Base-by-base conservation (phyloP, 2,888 invertebrate species). In the Andrena minutula region DNA sequence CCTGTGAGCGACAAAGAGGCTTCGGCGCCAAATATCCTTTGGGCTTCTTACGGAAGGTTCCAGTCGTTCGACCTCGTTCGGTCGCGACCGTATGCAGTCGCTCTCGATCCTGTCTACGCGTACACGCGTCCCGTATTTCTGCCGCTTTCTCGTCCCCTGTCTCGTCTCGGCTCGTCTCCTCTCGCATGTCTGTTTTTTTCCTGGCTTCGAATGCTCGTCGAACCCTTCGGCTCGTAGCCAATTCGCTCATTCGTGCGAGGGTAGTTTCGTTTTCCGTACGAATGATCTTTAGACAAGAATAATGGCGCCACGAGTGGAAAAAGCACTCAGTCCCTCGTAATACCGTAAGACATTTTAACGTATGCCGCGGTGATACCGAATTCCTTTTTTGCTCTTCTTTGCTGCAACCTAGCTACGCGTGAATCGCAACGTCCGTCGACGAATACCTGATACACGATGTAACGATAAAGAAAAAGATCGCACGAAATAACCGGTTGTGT, bases 21-120 rank as follows among this genome's bases (percentile, higher is more conserved):
- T 58, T 49, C 65, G 63, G 56, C 32, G 49, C 47, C 63, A 47
- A 23, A 56, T 60, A 68, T 82, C 68, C 56, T 82, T 68, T 53
- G 68, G 64, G 26, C 41, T 61, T 75, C 69, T 75, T 75, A 64
- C 84, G 76, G 88, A 88, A 88, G 79, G 75, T 88, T 88, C 89
- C 89, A 89, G 88, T 79, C 80, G 82, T 88, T 82, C 86, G 88
- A 86, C 88, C 88, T 89, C 84, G 80, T 88, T 88, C 79, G 58
- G 51, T 68, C 74, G 71, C 73, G 65, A 61, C 72, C 60, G 82
- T 73, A 64, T 75, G 58, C 71, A 79, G 79, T 78, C 66, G 69
- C 76, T 83, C 69, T 72, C 64, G 81, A 81, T 81, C 69, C 64
- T 74, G 60, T 47, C 47, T 32, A 49, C 73, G 65, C 75, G 68